Conservation (phyloP, 2,888 invertebrate species). For the Himalopsyche anomala region DNA sequence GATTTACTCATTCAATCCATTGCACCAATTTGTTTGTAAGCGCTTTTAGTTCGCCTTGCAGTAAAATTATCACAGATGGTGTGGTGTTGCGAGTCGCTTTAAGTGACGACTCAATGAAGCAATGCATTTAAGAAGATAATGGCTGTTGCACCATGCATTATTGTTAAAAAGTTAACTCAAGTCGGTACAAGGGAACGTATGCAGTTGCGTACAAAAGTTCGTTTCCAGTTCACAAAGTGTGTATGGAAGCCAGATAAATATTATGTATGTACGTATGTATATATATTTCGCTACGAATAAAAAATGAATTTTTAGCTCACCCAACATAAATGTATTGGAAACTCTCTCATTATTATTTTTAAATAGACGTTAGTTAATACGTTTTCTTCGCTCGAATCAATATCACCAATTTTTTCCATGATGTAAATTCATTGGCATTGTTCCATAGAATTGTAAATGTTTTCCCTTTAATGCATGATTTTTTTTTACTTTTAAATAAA, state of each 20-base stretch:
- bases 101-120: slow-evolving; percentile 60
- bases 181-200: not conserved
- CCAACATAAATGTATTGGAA: too few relatives aligned
- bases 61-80: slow-evolving; percentile 45
- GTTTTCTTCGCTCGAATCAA: too few relatives aligned
- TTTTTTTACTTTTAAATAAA: too few relatives aligned
- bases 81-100: slow-evolving; percentile 45
- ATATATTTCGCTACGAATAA: too few relatives aligned
- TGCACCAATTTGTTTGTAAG: slow-evolving; percentile 47
- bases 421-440: too few relatives aligned
- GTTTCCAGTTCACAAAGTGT: slow-evolving; percentile 6
- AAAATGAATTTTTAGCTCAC: too few relatives aligned
- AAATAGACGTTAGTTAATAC: too few relatives aligned
- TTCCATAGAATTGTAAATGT: too few relatives aligned
- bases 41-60: slow-evolving; percentile 24
- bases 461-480: too few relatives aligned
- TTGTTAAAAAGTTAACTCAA: slow-evolving; percentile 54
- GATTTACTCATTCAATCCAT: slow-evolving; percentile 32
- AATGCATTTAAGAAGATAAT: slow-evolving; percentile 60
- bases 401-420: too few relatives aligned
- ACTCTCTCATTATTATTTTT: too few relatives aligned
- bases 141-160: slow-evolving; percentile 54
- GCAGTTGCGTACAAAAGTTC: not conserved
- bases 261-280: too few relatives aligned
- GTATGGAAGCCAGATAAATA: not conserved